Conservation (phyloP, 1,140 invertebrate genomes). For the Papilio glaucus region DNA sequence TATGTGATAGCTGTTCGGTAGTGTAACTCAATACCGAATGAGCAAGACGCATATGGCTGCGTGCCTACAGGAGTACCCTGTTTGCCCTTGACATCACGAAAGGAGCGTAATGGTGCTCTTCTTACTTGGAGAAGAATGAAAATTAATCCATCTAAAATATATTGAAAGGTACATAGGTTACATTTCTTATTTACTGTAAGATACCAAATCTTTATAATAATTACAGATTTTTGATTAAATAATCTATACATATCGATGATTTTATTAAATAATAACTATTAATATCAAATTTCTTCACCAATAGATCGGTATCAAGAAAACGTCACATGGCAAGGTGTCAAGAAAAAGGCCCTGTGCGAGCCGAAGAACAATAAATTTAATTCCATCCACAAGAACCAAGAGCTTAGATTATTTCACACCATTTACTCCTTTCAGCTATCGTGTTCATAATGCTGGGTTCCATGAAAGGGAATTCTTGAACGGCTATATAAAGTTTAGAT, state of each 20-base stretch:
- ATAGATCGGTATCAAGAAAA: background rate
- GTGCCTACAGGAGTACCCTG: no score
- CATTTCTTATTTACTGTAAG: no score
- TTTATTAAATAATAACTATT: background rate
- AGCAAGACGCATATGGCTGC: no score
- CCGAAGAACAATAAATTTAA: conserved; percentile 36
- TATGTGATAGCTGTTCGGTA: no score
- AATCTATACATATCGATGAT: background rate
- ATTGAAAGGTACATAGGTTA: no score
- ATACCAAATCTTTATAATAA: no score
- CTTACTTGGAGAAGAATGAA: no score
- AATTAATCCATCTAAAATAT: no score
- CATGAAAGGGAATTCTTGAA: conserved; percentile 27
- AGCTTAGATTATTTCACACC: conserved; percentile 38
- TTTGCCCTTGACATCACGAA: no score
- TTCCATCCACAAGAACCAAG: conserved; percentile 33
- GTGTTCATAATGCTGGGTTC: conserved; percentile 32
- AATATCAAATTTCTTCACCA: background rate
- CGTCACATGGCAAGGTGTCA: conserved; percentile 33
- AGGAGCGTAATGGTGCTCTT: no score
- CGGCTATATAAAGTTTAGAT: conserved; percentile 29
- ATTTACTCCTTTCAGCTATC: conserved; percentile 37
- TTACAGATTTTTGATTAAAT: background rate
- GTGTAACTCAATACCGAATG: no score
- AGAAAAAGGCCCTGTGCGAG: conserved; percentile 26